Evolutionary conservation across 64 coral and sea anemone species (phyloP).

Genomic region (Cladopsammia gracilis): DNA sequence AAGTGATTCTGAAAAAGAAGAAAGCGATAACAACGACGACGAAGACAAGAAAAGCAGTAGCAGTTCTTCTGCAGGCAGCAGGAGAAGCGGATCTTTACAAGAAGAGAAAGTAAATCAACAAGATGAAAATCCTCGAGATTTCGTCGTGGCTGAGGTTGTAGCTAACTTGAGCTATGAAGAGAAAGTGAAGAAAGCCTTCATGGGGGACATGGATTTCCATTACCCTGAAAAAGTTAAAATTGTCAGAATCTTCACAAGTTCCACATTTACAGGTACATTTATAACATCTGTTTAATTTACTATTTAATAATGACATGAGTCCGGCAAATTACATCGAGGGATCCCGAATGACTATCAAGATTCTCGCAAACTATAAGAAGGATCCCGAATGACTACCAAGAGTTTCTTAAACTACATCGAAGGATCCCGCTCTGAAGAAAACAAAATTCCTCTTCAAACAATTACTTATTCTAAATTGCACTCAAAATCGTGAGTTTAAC

Average conservation of each 20-base stretch:
- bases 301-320: neutral
- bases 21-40: neutral
- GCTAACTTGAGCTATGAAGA: constrained; percentile 38
- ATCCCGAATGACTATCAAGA: no score
- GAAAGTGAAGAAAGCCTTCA: constrained; percentile 61
- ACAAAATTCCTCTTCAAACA: no score
- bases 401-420: no score
- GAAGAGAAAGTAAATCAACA: neutral
- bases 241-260: constrained; percentile 98
- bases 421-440: no score
- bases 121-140: neutral
- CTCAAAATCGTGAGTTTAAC: neutral
- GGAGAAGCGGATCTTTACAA: neutral
- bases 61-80: neutral
- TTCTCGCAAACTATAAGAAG: no score
- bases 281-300: neutral
- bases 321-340: no score
- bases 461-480: no score
- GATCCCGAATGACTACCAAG: no score
- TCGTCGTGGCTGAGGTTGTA: neutral
- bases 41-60: neutral
- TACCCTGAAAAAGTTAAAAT: constrained; percentile 92
- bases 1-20: constrained; percentile 40
- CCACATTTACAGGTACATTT: constrained; percentile 87
- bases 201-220: constrained; percentile 66